A percentile compares a stretch with the other conserved stretches of the same genome.
These are phyloP conservation scores for Piaya cayana DNA, from an alignment of 2,113 vertebrate species.

Conservation along the genomic window DNA sequence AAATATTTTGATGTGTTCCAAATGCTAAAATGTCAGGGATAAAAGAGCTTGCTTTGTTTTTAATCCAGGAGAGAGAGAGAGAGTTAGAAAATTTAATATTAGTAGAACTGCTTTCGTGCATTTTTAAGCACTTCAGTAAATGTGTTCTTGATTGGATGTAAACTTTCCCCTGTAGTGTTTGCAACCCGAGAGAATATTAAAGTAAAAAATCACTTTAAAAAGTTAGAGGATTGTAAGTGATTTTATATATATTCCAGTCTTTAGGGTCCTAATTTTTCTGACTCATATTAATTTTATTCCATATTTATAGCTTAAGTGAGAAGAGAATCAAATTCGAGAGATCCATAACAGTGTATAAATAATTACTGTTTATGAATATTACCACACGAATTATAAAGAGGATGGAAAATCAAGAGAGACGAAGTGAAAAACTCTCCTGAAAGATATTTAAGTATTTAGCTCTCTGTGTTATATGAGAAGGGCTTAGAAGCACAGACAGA, in stretches of 20 bases:
- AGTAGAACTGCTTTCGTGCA: constrained; percentile 19
- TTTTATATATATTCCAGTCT: constrained; percentile 45
- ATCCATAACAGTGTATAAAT: constrained; percentile 51
- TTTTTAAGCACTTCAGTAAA: constrained; percentile 55
- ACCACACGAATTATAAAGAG: not conserved
- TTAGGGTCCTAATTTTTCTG: constrained; percentile 49
- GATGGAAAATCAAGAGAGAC: constrained; percentile 1
- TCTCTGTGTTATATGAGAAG: not conserved
- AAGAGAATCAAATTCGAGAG: constrained; percentile 61
- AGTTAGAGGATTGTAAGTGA: constrained; percentile 35
- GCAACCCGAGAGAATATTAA: constrained; percentile 47
- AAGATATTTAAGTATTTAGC: not conserved
- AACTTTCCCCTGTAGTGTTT: constrained; percentile 51
- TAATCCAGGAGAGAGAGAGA: constrained; percentile 27
- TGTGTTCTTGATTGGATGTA: constrained; percentile 56
- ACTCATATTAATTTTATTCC: constrained; percentile 43
- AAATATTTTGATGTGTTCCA: constrained; percentile 42
- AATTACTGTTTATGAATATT: constrained; percentile 64
- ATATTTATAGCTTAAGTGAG: constrained; percentile 63
- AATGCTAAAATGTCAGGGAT: constrained; percentile 46
- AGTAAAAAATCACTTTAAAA: constrained; percentile 44
- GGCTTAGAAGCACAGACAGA: not conserved
- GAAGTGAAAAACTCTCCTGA: not conserved
- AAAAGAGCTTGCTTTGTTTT: constrained; percentile 47
- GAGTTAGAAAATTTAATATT: constrained; percentile 54